phyloP scores from a whole-genome alignment of 2,797 vertebrate species.

The Hemitrygon akajei region DNA sequence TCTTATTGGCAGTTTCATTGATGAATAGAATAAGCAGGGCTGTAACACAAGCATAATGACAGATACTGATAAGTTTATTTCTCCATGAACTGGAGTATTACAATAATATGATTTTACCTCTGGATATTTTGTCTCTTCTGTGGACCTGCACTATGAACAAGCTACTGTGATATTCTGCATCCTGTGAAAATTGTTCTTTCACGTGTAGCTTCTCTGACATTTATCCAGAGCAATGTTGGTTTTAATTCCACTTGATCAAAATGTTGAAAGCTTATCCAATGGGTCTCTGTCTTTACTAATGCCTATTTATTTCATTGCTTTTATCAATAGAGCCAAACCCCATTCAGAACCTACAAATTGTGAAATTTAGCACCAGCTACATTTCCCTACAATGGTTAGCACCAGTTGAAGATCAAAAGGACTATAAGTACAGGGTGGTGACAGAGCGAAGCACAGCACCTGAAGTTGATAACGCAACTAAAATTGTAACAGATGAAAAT shows the following conservation, averaged over 20 bases:
- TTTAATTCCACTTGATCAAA: neutral
- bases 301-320: neutral
- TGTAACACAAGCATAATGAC: neutral
- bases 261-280: neutral
- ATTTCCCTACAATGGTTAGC: neutral
- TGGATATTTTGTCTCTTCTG: neutral
- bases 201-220: neutral
- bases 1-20: neutral
- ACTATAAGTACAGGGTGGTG: neutral
- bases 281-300: neutral
- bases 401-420: neutral
- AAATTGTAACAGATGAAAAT: neutral
- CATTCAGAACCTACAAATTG: neutral
- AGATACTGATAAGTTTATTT: neutral
- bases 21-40: neutral
- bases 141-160: neutral
- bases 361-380: neutral
- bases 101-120: neutral
- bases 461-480: neutral
- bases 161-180: neutral
- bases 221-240: neutral
- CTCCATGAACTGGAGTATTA: neutral
- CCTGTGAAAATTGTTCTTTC: neutral
- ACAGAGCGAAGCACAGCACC: neutral
- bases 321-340: constrained; percentile 17